Percentiles rank a stretch among this genome's conserved stretches.
phyloP scores from a whole-genome alignment of 2,113 vertebrate genomes.

The Puffinus mauretanicus region DNA sequence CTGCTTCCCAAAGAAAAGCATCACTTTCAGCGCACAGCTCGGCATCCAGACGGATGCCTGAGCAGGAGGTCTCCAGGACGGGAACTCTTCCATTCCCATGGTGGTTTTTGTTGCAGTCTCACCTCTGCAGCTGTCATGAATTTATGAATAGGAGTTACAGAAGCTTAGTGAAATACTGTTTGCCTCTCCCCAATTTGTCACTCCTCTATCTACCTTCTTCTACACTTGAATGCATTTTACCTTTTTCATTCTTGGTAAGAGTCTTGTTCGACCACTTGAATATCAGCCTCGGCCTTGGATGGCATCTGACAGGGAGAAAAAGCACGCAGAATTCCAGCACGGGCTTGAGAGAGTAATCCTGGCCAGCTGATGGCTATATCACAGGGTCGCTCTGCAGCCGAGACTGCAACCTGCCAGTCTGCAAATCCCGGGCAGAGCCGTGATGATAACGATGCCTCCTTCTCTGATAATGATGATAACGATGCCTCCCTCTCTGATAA shows the following conservation, averaged over 20 bases:
- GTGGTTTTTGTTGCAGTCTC: neutral
- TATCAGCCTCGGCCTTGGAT: neutral
- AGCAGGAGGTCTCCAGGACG: neutral
- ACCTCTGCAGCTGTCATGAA: neutral
- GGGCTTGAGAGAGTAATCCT: neutral
- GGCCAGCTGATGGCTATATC: neutral
- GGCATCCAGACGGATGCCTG: neutral
- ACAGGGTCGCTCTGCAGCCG: neutral
- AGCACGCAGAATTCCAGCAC: neutral
- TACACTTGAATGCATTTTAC: neutral
- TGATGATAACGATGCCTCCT: rapidly evolving
- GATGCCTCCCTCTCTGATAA: neutral
- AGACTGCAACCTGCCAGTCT: neutral
- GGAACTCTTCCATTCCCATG: neutral
- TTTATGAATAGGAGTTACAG: neutral
- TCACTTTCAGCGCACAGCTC: neutral
- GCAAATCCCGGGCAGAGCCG: neutral
- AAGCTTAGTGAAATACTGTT: neutral
- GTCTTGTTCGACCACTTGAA: neutral
- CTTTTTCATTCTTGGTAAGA: neutral
- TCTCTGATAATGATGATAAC: neutral
- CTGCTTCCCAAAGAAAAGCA: neutral
- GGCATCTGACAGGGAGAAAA: neutral
- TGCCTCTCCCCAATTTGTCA: neutral
- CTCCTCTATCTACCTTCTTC: neutral